phyloP scores from a whole-genome alignment of 2,888 invertebrate species.

The Ctena decussata region DNA sequence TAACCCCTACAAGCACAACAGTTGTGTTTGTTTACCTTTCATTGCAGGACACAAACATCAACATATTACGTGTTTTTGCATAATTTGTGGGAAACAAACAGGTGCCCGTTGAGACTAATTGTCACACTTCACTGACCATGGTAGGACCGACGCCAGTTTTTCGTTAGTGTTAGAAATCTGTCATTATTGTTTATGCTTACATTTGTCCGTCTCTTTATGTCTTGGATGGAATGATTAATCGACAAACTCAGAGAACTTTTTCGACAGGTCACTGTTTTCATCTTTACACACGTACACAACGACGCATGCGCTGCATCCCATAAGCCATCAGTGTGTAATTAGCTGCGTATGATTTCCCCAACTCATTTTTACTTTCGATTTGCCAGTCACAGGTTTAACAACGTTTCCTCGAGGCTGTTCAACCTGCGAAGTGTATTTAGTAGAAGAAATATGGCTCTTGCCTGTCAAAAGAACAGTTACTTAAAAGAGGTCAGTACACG shows the following conservation, averaged over 20 bases:
- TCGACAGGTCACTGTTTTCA: background rate
- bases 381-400: too few relatives aligned
- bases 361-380: background rate
- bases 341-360: background rate
- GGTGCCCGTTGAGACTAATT: conserved; percentile 38
- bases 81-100: conserved; percentile 60
- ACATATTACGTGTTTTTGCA: conserved; percentile 56
- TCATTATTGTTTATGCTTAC: background rate
- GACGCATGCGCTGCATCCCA: conserved; percentile 1
- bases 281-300: background rate
- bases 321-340: conserved; percentile 1
- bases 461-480: conserved; percentile 84
- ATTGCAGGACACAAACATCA: background rate
- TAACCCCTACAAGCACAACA: too few relatives aligned
- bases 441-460: conserved; percentile 73
- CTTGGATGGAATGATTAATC: background rate
- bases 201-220: background rate
- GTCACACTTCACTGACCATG: background rate
- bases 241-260: background rate
- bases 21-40: background rate
- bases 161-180: background rate
- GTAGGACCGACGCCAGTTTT: too few relatives aligned
- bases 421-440: background rate
- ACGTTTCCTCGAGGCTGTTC: too few relatives aligned
- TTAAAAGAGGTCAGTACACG: conserved; percentile 75